Evolutionary conservation across 2,797 vertebrate species (phyloP), one percentile per base, ranked within the genome.

Genomic region (Echiichthys vipera): DNA sequence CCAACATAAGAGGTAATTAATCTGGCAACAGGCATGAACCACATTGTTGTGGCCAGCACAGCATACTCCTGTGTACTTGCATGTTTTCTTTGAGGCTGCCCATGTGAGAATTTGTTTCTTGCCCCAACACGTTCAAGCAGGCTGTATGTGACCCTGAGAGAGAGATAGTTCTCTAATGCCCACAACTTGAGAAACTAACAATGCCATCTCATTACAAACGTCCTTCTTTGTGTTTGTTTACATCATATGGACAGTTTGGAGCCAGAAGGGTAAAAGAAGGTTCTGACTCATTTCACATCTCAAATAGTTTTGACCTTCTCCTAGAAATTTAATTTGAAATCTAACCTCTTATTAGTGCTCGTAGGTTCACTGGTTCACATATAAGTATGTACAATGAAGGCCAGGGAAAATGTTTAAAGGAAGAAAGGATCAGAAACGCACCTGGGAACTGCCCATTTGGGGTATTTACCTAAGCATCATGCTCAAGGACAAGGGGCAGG

Each of bases 221-320:
- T 67, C 85, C 81, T 84, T 82, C 75, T 65, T 65, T 80, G 66
- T 83, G 80, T 85, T 83, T 86, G 82, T 90, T 87, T 79, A 86
- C 74, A 27, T 81, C 89, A 87, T 90, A 90, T 88, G 87, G 84
- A 81, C 71, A 56, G 71, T 76, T 82, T 49, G 32, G 59, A 83
- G 80, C 67, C 67, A 74, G 74, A 78, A 81, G 83, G 80, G 54
- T 73, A 76, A 77, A 85, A 71, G 65, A 74, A 70, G 53, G 56
- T 58, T 84, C 78, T 54, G 56, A 77, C 65, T 84, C 40, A 50
- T 74, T 84, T 91, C 61, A 76, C 72, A 80, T 81, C 72, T 22
- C 40, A 73, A 82, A 81, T 70, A 74, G 68, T 77, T 87, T 69
- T 84, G 76, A 90, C 91, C 88, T 88, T 86, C 71, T 68, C 55